Percentiles rank a stretch among this genome's conserved stretches.
Evolutionary conservation across 2,113 vertebrate genomes (phyloP).

Genomic region (Plecotus auritus): DNA sequence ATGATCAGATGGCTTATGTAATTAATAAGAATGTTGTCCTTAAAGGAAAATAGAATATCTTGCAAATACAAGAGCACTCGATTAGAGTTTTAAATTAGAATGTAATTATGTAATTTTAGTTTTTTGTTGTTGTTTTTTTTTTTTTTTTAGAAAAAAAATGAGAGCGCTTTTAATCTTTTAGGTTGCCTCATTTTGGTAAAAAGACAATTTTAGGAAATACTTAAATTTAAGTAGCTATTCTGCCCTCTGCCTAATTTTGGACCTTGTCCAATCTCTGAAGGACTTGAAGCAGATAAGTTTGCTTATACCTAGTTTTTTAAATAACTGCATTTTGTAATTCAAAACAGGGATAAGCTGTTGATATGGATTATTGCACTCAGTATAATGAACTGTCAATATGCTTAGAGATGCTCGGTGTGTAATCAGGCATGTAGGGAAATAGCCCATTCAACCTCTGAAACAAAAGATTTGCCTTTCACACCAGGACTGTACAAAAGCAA

Average conservation of each 20-base stretch:
- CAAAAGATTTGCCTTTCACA: conserved; percentile 49
- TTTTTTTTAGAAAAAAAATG: conserved; percentile 41
- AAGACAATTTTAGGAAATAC: conserved; percentile 73
- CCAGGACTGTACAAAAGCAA: not conserved
- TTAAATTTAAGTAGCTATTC: conserved; percentile 67
- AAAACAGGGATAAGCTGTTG: conserved; percentile 50
- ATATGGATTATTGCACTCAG: conserved; percentile 47
- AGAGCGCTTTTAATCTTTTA: conserved; percentile 75
- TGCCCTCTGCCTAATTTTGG: conserved; percentile 67
- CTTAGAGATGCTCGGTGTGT: not conserved
- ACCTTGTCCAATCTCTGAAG: conserved; percentile 54
- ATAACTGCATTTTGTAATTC: conserved; percentile 46
- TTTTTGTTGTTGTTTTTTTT: not conserved
- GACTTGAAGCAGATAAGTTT: conserved; percentile 50
- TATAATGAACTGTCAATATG: conserved; percentile 48
- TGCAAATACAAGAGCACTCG: conserved; percentile 74
- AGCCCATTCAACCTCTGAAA: conserved; percentile 43
- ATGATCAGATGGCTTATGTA: conserved; percentile 76
- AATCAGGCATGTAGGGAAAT: conserved; percentile 33
- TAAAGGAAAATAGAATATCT: conserved; percentile 76
- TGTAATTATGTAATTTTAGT: conserved; percentile 70
- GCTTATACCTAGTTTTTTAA: conserved; percentile 56
- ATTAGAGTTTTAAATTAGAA: conserved; percentile 81
- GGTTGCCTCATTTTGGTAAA: conserved; percentile 72
- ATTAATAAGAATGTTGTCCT: conserved; percentile 81